phyloP scores from a whole-genome alignment of 2,113 vertebrate species.

The Garra rufa region DNA sequence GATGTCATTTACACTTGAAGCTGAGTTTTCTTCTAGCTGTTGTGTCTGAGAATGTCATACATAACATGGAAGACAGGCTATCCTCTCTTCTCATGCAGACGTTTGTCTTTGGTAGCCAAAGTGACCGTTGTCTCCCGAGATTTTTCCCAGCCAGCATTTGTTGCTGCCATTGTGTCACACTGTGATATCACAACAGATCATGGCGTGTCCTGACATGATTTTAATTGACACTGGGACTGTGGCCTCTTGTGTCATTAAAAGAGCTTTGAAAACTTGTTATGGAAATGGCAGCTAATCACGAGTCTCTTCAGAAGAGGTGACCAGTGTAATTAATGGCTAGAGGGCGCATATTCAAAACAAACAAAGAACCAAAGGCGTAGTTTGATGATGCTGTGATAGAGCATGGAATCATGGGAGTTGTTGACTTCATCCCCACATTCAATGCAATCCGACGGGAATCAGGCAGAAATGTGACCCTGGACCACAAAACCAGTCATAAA shows the following conservation, averaged over 20 bases:
- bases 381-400: too few relatives aligned
- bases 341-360: too few relatives aligned
- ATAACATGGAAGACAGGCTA: not conserved
- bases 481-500: too few relatives aligned
- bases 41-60: not conserved
- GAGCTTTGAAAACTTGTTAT: slow-evolving; percentile 76
- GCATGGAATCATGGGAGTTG: too few relatives aligned
- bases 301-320: slow-evolving; percentile 62
- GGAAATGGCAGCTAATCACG: slow-evolving; percentile 70
- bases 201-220: slow-evolving; percentile 81
- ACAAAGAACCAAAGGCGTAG: too few relatives aligned
- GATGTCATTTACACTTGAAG: not conserved
- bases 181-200: slow-evolving; percentile 66
- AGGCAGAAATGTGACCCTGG: too few relatives aligned
- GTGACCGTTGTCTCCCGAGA: slow-evolving; percentile 52
- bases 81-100: not conserved
- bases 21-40: not conserved
- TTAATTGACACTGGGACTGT: slow-evolving; percentile 80
- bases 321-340: slow-evolving; percentile 63
- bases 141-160: slow-evolving; percentile 62
- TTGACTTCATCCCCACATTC: too few relatives aligned
- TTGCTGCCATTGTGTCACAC: slow-evolving; percentile 69
- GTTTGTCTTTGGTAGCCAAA: slow-evolving; percentile 62
- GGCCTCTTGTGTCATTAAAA: slow-evolving; percentile 70
- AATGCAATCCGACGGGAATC: too few relatives aligned